phyloP scores from a whole-genome alignment of 2,888 invertebrate genomes.

The Dryobotodes eremita region DNA sequence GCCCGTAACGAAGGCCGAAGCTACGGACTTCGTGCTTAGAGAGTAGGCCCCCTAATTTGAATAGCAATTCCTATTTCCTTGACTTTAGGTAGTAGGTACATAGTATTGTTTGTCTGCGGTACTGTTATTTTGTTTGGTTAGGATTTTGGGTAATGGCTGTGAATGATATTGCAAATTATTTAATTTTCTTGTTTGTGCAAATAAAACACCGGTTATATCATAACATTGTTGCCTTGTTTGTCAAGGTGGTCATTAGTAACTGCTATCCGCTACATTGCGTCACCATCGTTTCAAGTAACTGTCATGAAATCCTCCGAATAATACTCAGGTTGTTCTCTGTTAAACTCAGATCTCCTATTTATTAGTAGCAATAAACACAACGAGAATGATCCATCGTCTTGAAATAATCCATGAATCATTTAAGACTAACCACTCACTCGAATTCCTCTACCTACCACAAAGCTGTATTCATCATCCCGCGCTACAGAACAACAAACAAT shows the following conservation, averaged over 20 bases:
- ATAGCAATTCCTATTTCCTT: slow-evolving; percentile 57
- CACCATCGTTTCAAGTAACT: neutral
- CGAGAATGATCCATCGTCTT: neutral
- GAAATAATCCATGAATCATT: slow-evolving; percentile 42
- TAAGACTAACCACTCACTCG: slow-evolving; percentile 11
- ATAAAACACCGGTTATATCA: neutral
- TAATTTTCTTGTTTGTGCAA: slow-evolving; percentile 11
- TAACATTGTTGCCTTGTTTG: too few species aligned
- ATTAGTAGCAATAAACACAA: neutral
- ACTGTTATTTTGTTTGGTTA: slow-evolving; percentile 37
- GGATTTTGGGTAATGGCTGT: slow-evolving; percentile 25
- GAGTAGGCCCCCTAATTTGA: too few species aligned
- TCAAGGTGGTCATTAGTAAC: neutral
- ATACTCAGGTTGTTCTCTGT: neutral
- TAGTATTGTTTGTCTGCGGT: slow-evolving; percentile 21
- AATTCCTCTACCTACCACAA: slow-evolving; percentile 38
- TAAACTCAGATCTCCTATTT: neutral
- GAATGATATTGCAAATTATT: slow-evolving; percentile 43
- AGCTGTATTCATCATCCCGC: slow-evolving; percentile 8
- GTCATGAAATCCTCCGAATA: neutral
- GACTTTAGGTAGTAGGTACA: slow-evolving; percentile 29
- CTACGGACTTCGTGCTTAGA: too few species aligned
- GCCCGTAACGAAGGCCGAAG: too few species aligned
- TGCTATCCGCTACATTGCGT: neutral
- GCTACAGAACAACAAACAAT: slow-evolving; percentile 38